Conservation (phyloP, 1,140 invertebrate species). For the Calliphora vicina region DNA sequence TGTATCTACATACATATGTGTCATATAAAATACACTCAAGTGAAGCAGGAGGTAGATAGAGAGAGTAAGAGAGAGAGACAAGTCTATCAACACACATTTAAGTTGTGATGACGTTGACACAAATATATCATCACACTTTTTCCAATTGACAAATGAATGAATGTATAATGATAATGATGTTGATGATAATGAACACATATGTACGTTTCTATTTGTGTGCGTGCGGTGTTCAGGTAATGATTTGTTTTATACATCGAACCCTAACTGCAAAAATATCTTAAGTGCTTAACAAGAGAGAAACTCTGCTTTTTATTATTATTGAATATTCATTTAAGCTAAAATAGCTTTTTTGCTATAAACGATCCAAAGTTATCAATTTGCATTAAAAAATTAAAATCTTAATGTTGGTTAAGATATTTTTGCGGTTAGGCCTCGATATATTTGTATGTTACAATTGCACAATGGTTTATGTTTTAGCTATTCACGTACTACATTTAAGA, state of each 20-base stretch:
- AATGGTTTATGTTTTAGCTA: background rate
- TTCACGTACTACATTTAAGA: background rate
- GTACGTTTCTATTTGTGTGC: background rate
- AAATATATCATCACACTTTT: slow-evolving; percentile 8
- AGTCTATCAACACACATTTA: background rate
- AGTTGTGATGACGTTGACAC: slow-evolving; percentile 2
- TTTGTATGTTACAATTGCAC: too few species aligned
- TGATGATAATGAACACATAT: background rate
- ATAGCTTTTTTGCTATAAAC: too few species aligned
- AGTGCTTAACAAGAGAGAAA: too few species aligned
- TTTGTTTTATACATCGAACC: background rate
- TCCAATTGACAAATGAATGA: background rate
- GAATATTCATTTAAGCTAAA: too few species aligned
- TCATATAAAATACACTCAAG: background rate
- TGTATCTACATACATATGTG: background rate
- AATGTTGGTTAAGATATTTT: too few species aligned
- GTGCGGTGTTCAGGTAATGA: background rate
- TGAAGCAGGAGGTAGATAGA: background rate
- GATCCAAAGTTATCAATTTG: too few species aligned
- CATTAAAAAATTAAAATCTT: too few species aligned
- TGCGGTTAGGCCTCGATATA: too few species aligned
- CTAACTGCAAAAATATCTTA: too few species aligned
- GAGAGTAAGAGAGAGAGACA: background rate
- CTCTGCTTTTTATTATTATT: too few species aligned
- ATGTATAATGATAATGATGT: background rate